Percentiles rank a stretch among this genome's conserved stretches.
Evolutionary conservation across 2,888 invertebrate genomes (phyloP).

Genomic region (Dimorphilus gyrociliatus): DNA sequence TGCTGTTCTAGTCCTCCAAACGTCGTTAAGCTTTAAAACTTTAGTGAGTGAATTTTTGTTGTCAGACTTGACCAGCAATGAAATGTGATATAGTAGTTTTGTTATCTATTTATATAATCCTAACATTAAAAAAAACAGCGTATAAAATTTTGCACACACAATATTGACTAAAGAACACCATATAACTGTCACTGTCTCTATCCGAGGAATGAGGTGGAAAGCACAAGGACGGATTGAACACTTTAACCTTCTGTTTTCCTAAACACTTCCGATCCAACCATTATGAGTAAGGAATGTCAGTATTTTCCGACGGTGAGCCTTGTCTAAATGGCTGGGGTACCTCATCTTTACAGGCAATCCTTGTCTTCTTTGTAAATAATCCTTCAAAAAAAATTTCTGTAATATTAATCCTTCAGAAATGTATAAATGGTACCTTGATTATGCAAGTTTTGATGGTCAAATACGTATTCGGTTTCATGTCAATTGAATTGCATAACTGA

Average conservation of each 20-base stretch:
- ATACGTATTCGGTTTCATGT: slow-evolving; percentile 70
- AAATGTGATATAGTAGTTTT: too few species aligned
- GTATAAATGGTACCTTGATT: slow-evolving; percentile 44
- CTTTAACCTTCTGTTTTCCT: too few species aligned
- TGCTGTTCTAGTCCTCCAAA: not conserved
- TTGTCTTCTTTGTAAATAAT: slow-evolving; percentile 33
- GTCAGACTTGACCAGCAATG: too few species aligned
- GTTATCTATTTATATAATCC: too few species aligned
- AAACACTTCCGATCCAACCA: slow-evolving; percentile 43
- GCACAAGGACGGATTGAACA: too few species aligned
- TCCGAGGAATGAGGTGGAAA: too few species aligned
- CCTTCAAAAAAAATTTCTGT: slow-evolving; percentile 16
- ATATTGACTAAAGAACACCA: too few species aligned
- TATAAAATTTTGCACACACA: too few species aligned
- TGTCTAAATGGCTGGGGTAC: slow-evolving; percentile 42
- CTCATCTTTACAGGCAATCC: slow-evolving; percentile 35
- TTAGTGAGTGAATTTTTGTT: not conserved
- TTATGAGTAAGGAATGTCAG: slow-evolving; percentile 44
- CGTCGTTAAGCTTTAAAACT: not conserved
- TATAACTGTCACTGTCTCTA: too few species aligned
- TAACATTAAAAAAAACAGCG: too few species aligned
- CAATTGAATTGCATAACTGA: slow-evolving; percentile 56
- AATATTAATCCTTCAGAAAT: not conserved
- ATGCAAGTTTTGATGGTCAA: slow-evolving; percentile 71
- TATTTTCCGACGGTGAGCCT: slow-evolving; percentile 42